Base-by-base conservation (phyloP, 2,888 invertebrate genomes). In the Harpalus rufipes region DNA sequence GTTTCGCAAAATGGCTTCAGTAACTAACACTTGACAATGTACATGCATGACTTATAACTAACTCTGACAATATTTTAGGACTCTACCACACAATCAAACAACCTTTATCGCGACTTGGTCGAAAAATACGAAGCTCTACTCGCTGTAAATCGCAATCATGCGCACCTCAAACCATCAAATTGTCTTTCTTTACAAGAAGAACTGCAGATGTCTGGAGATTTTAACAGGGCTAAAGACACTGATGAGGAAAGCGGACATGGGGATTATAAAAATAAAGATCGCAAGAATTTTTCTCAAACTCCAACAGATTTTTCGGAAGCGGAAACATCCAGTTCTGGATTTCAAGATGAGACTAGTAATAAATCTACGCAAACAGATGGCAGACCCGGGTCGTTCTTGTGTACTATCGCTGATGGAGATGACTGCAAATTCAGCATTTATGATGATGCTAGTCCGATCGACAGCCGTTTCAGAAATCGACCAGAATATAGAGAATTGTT, bases 401-500 rank as follows among this genome's bases (percentile, higher is more conserved):
- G 96, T 91, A 96, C 96, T 0, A 96, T 97, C 86, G 96, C 95
- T 80, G 96, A 96, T 89, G 96, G 96, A 10, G 96, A 96, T 87
- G 96, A 96, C 89, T 96, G 96, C 90, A 95, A 95, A 87, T 96
- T 96, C 89, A 96, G 96, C 90, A 96, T 96, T 89, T 97, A 96
- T 89, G 95, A 96, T 89, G 93, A 93, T 86, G 95, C 93, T 79
- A 96, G 94, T 88, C 95, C 96, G 0, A 94, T 96, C 89, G 96
- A 96, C 88, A 95, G 95, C 87, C 93, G 96, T 81, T 97, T 97
- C 93, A 94, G 95, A 16, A 96, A 96, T 89, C 94, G 96, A 39
- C 97, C 96, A 0, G 96, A 97, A 89, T 96, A 96, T 89, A 93
- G 95, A 3, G 95, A 95, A 88, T 90, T 96, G 6, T 97, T 97